Conservation (phyloP, 2,797 vertebrate species). For the Lepus oiostolus region DNA sequence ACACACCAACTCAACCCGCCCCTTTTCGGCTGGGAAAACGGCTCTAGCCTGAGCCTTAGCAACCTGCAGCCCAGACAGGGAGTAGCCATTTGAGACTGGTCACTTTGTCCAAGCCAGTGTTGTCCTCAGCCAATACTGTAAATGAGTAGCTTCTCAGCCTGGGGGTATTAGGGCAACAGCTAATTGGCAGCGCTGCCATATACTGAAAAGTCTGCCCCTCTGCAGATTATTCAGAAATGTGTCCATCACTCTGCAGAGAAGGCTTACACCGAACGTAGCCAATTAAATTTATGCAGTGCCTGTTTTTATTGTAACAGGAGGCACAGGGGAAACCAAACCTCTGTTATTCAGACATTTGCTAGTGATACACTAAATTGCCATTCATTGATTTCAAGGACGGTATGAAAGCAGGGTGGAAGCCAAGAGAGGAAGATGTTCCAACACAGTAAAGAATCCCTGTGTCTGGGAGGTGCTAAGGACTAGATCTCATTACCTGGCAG, state of each 20-base stretch:
- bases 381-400: conserved; percentile 81
- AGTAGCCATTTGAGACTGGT: conserved; percentile 81
- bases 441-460: conserved; percentile 66
- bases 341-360: conserved; percentile 75
- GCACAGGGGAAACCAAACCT: conserved; percentile 69
- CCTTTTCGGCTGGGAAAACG: conserved; percentile 73
- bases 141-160: conserved; percentile 75
- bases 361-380: conserved; percentile 70
- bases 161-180: conserved; percentile 65
- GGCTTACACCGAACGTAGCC: conserved; percentile 64
- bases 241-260: conserved; percentile 62
- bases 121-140: conserved; percentile 72
- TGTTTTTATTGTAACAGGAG: conserved; percentile 76
- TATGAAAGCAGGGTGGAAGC: conserved; percentile 40
- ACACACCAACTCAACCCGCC: conserved; percentile 68
- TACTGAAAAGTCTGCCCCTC: conserved; percentile 54
- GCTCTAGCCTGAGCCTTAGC: conserved; percentile 80
- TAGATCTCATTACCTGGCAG: conserved; percentile 69
- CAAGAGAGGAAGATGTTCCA: conserved; percentile 51
- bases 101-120: conserved; percentile 77
- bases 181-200: conserved; percentile 65
- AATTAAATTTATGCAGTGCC: conserved; percentile 76
- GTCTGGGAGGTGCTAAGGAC: conserved; percentile 55
- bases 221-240: conserved; percentile 58
- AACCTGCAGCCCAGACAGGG: conserved; percentile 77